Percentiles rank a stretch among this genome's conserved stretches.
These are phyloP conservation scores for Oxycera nigricornis DNA, from an alignment of 2,888 invertebrate genomes.

Conservation along the genomic window DNA sequence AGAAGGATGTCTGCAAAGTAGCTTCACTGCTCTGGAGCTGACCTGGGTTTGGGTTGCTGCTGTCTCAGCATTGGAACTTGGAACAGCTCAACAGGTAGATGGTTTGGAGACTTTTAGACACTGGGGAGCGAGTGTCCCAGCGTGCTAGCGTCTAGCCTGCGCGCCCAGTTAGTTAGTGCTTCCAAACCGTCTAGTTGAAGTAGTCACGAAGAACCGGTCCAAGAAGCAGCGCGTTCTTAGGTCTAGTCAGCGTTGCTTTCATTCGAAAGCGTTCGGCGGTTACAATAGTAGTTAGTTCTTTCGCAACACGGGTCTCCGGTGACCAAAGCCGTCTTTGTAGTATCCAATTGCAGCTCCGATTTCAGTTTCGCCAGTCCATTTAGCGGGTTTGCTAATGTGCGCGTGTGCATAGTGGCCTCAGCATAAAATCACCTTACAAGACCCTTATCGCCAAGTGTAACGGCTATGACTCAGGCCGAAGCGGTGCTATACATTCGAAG, in stretches of 20 bases:
- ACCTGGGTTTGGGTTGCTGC: too few species aligned
- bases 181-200: background rate
- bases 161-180: background rate
- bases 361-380: background rate
- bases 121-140: too few species aligned
- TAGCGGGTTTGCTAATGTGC: background rate
- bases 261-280: background rate
- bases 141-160: background rate
- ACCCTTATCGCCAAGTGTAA: background rate
- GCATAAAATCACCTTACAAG: background rate
- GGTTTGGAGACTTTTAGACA: too few species aligned
- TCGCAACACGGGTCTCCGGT: background rate
- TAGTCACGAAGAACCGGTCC: conserved; percentile 5
- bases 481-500: background rate
- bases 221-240: background rate
- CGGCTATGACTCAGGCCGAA: background rate
- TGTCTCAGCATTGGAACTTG: background rate
- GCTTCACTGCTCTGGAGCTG: too few species aligned
- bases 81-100: too few species aligned
- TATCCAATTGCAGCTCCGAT: background rate
- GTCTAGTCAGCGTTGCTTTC: too few species aligned
- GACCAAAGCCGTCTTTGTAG: background rate
- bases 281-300: too few species aligned
- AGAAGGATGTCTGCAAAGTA: too few species aligned
- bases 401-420: background rate